These are phyloP conservation scores for Mesorhabditis belari DNA, from an alignment of 2,888 invertebrate species.

Conservation along the genomic window DNA sequence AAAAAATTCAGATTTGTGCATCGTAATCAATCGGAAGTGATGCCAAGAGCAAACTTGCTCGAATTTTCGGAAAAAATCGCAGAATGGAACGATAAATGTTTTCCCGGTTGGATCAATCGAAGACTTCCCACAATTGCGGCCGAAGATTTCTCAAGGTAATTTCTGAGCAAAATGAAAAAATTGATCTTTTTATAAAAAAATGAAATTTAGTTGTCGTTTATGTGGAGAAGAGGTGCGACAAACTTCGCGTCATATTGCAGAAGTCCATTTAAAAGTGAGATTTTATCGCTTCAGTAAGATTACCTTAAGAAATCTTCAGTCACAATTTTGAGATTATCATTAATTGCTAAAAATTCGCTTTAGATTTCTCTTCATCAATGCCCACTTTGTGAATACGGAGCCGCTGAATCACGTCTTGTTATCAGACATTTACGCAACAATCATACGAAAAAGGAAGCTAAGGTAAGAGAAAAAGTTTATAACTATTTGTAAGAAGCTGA, in stretches of 20 bases:
- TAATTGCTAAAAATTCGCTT: background rate
- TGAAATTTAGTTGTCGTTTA: slow-evolving; percentile 25
- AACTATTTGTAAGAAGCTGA: background rate
- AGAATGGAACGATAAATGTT: slow-evolving; percentile 38
- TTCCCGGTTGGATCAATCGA: slow-evolving; percentile 41
- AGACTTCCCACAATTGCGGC: slow-evolving; percentile 26
- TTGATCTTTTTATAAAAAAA: background rate
- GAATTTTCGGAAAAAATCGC: slow-evolving; percentile 24
- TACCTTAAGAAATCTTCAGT: too few relatives aligned
- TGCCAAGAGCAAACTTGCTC: slow-evolving; percentile 27
- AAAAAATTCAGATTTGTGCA: slow-evolving; percentile 11
- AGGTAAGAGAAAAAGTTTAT: slow-evolving; percentile 7
- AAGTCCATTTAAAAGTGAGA: slow-evolving; percentile 19
- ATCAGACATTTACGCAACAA: slow-evolving; percentile 31
- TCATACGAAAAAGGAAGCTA: slow-evolving; percentile 22
- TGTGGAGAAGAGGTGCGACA: slow-evolving; percentile 37
- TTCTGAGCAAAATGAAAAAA: background rate
- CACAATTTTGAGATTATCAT: too few relatives aligned
- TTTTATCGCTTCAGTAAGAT: too few relatives aligned
- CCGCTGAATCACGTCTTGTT: slow-evolving; percentile 33
- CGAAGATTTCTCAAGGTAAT: slow-evolving; percentile 27
- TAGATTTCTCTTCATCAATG: slow-evolving; percentile 33
- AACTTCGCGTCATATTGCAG: slow-evolving; percentile 39
- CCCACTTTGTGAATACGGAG: slow-evolving; percentile 38
- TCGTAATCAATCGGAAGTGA: slow-evolving; percentile 24